Conservation (phyloP, 2,113 vertebrate genomes). For the Sphyrna mokarran region DNA sequence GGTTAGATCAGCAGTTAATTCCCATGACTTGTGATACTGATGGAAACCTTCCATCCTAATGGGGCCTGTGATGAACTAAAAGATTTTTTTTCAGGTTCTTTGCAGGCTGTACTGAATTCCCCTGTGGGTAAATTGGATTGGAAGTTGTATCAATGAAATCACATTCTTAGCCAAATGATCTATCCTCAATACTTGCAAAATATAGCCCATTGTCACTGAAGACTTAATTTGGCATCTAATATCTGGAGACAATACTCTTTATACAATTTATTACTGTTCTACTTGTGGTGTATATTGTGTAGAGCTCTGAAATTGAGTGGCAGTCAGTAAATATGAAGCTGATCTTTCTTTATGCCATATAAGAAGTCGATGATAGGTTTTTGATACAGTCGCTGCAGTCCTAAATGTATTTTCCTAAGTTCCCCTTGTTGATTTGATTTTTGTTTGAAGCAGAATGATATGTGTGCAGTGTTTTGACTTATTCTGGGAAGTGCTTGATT, state of each 20-base stretch:
- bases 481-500: not conserved
- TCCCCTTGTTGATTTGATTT: not conserved
- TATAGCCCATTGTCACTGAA: not conserved
- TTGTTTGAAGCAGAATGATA: not conserved
- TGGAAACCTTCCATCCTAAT: not conserved
- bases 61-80: not conserved
- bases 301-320: not conserved
- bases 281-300: not conserved
- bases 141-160: not conserved
- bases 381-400: not conserved
- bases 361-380: not conserved
- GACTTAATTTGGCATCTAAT: not conserved
- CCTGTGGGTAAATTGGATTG: not conserved
- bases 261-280: not conserved
- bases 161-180: not conserved
- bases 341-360: not conserved
- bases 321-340: not conserved
- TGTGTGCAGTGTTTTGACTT: not conserved
- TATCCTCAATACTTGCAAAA: not conserved
- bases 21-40: not conserved
- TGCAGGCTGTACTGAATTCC: not conserved
- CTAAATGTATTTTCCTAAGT: not conserved
- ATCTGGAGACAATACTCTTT: not conserved
- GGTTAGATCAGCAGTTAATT: not conserved
- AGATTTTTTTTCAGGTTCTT: not conserved